Conservation (phyloP, 2,797 vertebrate species). For the Calcarius lapponicus region DNA sequence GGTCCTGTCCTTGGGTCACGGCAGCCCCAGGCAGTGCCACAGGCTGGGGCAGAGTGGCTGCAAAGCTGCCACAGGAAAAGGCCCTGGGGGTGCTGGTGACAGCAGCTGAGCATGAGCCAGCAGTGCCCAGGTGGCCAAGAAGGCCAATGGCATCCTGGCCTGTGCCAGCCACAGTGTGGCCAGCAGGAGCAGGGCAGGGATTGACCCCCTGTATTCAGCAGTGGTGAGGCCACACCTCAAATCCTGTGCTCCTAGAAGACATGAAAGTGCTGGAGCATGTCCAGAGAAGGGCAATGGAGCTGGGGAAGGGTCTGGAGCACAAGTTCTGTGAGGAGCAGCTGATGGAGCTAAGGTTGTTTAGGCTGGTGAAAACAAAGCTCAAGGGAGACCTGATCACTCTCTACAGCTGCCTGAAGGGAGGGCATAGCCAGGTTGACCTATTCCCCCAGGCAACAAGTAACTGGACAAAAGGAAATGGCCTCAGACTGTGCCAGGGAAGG, state of each 20-base stretch:
- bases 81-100: neutral
- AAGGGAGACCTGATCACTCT: neutral
- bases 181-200: neutral
- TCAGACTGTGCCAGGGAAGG: neutral
- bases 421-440: neutral
- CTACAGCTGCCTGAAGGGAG: neutral
- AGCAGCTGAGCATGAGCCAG: neutral
- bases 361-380: neutral
- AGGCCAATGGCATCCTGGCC: neutral
- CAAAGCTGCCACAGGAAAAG: neutral
- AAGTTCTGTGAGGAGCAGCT: neutral
- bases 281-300: neutral
- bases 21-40: neutral
- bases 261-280: accelerated
- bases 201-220: accelerated
- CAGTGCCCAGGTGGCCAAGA: neutral
- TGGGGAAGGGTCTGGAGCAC: neutral
- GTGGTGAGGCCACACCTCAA: neutral
- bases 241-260: neutral
- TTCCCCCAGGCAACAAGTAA: neutral
- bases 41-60: neutral
- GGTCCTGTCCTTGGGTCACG: neutral
- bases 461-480: neutral
- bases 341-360: neutral
- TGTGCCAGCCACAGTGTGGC: neutral